phyloP scores from a whole-genome alignment of 2,888 invertebrate species.

The Operophtera brumata region DNA sequence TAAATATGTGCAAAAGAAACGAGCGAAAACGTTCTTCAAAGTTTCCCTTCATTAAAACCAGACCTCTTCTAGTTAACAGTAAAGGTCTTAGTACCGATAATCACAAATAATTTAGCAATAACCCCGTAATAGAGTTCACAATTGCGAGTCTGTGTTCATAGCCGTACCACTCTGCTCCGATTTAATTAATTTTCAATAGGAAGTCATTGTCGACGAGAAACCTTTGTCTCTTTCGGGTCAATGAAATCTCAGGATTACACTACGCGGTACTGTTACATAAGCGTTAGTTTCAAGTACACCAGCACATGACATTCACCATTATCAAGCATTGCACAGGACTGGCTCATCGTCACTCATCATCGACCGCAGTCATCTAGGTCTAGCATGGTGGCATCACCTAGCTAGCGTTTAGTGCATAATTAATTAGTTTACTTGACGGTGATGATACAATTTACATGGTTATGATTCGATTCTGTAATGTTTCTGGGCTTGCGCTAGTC shows the following conservation, averaged over 20 bases:
- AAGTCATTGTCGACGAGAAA: conserved; percentile 28
- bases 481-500: conserved; percentile 59
- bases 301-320: conserved; percentile 72
- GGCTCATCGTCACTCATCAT: conserved; percentile 70
- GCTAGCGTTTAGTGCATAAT: conserved; percentile 70
- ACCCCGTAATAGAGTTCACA: conserved; percentile 34
- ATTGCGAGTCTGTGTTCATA: conserved; percentile 23
- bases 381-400: conserved; percentile 76
- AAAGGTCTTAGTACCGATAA: conserved; percentile 31
- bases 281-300: conserved; percentile 55
- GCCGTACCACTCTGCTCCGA: conserved; percentile 21
- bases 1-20: conserved; percentile 2
- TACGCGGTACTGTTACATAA: conserved; percentile 32
- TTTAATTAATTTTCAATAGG: conserved; percentile 37
- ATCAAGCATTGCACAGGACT: conserved; percentile 76
- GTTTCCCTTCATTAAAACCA: conserved; percentile 3
- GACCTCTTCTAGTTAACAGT: conserved; percentile 1
- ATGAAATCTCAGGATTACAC: conserved; percentile 30
- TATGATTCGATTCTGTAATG: conserved; percentile 49
- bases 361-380: conserved; percentile 70
- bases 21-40: background rate
- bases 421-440: conserved; percentile 46
- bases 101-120: conserved; percentile 42
- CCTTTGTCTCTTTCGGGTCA: conserved; percentile 31
- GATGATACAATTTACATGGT: conserved; percentile 44